Conservation (phyloP, 1,140 invertebrate genomes). For the Zaprionus inermis region DNA sequence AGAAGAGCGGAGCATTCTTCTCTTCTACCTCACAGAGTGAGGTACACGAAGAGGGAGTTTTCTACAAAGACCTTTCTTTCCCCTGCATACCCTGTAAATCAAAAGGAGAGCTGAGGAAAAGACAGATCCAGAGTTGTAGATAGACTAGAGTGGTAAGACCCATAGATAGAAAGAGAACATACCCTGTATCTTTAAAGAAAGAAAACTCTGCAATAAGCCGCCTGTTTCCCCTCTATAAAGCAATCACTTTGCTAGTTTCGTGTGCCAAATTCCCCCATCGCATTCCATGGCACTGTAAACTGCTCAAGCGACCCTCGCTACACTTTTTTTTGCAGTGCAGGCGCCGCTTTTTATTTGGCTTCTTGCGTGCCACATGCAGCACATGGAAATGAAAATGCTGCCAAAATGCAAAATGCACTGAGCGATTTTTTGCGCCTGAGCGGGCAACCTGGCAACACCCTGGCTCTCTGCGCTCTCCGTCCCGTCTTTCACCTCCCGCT, state of each 20-base stretch:
- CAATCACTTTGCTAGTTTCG: neutral
- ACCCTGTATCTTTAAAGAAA: neutral
- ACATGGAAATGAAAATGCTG: slow-evolving; percentile 19
- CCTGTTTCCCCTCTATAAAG: neutral
- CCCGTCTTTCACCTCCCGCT: neutral
- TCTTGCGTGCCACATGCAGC: slow-evolving; percentile 79
- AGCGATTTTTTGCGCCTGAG: slow-evolving; percentile 9
- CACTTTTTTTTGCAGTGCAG: slow-evolving; percentile 43
- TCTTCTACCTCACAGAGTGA: too few species aligned
- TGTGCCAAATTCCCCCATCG: slow-evolving; percentile 2
- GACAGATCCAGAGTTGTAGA: too few species aligned
- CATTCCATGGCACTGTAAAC: slow-evolving; percentile 18
- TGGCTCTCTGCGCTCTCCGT: neutral
- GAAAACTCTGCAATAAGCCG: neutral
- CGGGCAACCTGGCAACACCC: neutral
- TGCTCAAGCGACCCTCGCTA: slow-evolving; percentile 32
- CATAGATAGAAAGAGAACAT: neutral
- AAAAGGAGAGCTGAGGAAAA: neutral
- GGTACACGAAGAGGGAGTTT: too few species aligned
- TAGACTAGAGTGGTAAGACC: too few species aligned
- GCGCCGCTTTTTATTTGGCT: slow-evolving; percentile 65
- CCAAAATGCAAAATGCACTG: slow-evolving; percentile 29
- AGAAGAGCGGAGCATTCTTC: too few species aligned
- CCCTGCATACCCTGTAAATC: neutral
- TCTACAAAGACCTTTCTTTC: too few species aligned